These are phyloP conservation scores for Holacanthella duospinosa DNA, from an alignment of 2,888 invertebrate genomes.

Conservation along the genomic window DNA sequence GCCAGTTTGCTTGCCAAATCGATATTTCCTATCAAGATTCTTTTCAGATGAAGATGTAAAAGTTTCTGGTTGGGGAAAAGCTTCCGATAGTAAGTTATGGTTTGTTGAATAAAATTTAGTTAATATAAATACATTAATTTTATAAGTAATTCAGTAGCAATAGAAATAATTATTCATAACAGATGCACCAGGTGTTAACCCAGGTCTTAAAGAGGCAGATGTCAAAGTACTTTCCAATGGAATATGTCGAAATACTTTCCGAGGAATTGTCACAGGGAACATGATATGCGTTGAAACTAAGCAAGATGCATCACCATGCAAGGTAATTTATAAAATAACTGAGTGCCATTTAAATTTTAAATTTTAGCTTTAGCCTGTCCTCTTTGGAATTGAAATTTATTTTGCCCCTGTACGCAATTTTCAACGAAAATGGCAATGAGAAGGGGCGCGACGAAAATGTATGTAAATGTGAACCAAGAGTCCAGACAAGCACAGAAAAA, in stretches of 20 bases:
- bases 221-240: constrained; percentile 28
- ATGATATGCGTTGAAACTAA: constrained; percentile 31
- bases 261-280: constrained; percentile 36
- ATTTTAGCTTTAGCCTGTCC: not conserved
- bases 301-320: constrained; percentile 32
- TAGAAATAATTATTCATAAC: not conserved
- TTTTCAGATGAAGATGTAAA: constrained; percentile 27
- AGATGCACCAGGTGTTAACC: constrained; percentile 23
- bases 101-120: not conserved
- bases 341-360: not conserved
- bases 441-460: no score
- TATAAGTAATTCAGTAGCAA: not conserved
- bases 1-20: constrained; percentile 35
- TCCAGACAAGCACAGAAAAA: no score
- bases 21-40: constrained; percentile 20
- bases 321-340: constrained; percentile 22
- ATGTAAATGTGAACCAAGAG: no score
- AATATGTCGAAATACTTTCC: constrained; percentile 31
- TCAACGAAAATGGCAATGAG: not conserved
- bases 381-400: not conserved
- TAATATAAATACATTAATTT: not conserved
- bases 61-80: constrained; percentile 37
- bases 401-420: not conserved
- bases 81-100: constrained; percentile 27
- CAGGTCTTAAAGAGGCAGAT: constrained; percentile 32